phyloP scores from a whole-genome alignment of 2,888 invertebrate genomes.

The Galerucella calmariensis region DNA sequence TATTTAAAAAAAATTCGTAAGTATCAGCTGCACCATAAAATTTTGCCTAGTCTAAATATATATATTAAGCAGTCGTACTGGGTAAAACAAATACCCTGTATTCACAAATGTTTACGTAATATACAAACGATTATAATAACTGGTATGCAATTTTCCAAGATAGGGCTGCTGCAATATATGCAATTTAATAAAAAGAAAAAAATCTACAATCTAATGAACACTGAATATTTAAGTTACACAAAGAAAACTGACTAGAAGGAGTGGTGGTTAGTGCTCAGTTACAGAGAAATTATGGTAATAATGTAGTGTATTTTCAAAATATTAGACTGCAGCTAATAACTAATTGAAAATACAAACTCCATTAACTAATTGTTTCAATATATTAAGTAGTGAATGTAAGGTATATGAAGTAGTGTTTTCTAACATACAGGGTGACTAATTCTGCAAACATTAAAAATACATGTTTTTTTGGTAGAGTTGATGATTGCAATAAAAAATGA shows the following conservation, averaged over 20 bases:
- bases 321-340: background rate
- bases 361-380: background rate
- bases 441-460: background rate
- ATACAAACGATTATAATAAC: background rate
- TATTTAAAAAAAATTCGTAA: too few relatives aligned
- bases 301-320: background rate
- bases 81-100: conserved; percentile 3
- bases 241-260: conserved; percentile 6
- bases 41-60: conserved; percentile 3
- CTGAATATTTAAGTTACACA: conserved; percentile 10
- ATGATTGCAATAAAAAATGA: too few relatives aligned
- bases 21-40: background rate
- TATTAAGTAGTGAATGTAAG: background rate
- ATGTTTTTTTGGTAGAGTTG: background rate
- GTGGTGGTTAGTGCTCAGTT: background rate
- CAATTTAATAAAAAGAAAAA: background rate
- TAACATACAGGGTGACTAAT: background rate
- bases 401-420: background rate
- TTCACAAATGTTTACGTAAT: background rate
- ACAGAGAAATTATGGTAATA: background rate
- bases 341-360: conserved; percentile 1
- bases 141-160: background rate
- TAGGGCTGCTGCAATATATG: background rate
- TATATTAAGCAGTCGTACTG: background rate
- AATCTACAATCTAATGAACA: conserved; percentile 6